These are phyloP conservation scores for Siderastrea siderea DNA, from an alignment of 92 coral and sea anemone genomes.

Conservation along the genomic window DNA sequence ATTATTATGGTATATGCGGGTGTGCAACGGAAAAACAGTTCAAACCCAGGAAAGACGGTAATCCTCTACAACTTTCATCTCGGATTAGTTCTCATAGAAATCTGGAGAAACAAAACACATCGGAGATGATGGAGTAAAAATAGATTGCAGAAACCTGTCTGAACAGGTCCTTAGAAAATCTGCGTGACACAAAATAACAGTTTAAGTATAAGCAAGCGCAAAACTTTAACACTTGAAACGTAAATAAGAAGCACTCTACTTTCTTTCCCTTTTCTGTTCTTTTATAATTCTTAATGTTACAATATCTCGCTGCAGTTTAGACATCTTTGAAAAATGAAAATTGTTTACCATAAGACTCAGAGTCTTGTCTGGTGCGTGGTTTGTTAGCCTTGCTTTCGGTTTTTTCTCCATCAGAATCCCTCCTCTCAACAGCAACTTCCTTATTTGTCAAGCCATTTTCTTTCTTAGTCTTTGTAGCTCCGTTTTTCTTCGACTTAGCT, in stretches of 20 bases:
- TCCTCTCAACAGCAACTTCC: slow-evolving; percentile 7
- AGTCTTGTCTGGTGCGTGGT: slow-evolving; percentile 4
- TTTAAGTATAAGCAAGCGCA: background rate
- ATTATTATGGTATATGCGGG: too few relatives aligned
- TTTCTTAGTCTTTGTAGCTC: background rate
- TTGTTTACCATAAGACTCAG: slow-evolving; percentile 2
- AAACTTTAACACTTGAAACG: background rate
- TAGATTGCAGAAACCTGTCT: background rate
- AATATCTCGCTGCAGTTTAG: background rate
- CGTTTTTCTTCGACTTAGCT: slow-evolving; percentile 39
- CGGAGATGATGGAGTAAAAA: too few relatives aligned
- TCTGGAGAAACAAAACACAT: too few relatives aligned
- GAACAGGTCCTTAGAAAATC: background rate
- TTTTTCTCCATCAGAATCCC: background rate
- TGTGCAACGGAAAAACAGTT: too few relatives aligned
- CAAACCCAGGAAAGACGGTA: too few relatives aligned
- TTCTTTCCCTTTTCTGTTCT: too few relatives aligned
- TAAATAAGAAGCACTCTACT: background rate
- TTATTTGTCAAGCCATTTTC: slow-evolving; percentile 12
- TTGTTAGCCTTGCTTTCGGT: background rate
- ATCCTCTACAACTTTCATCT: too few relatives aligned
- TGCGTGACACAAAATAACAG: background rate
- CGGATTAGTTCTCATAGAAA: too few relatives aligned
- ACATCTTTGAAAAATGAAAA: background rate
- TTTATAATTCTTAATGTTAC: background rate